A percentile compares a stretch with the other conserved stretches of the same genome.
These are phyloP conservation scores for Cinclus cinclus DNA, from an alignment of 2,113 vertebrate species.

Conservation along the genomic window DNA sequence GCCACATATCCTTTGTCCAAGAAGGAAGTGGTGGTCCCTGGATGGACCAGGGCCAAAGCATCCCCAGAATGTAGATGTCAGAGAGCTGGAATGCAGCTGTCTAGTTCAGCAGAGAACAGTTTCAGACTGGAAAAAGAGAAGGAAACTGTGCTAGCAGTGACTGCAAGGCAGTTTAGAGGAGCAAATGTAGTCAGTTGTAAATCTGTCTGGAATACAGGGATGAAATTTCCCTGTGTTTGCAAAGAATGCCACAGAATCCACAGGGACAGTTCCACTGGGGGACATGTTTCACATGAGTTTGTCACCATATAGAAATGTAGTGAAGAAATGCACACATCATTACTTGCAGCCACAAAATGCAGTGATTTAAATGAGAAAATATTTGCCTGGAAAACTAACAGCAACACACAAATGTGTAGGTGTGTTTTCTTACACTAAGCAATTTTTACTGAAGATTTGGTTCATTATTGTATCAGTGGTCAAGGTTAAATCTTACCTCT, in stretches of 20 bases:
- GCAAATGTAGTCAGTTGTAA: neutral
- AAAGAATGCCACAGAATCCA: neutral
- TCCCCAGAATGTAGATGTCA: neutral
- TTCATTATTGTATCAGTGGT: neutral
- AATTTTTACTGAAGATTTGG: neutral
- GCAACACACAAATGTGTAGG: rapidly evolving
- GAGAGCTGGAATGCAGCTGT: neutral
- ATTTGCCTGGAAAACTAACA: neutral
- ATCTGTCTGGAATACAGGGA: neutral
- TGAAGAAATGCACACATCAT: neutral
- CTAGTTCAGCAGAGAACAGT: neutral
- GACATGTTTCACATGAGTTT: neutral
- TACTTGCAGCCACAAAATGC: neutral
- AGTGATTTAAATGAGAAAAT: neutral
- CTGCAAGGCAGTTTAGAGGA: neutral
- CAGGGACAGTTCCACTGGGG: neutral
- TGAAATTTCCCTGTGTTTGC: neutral
- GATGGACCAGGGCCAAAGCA: neutral
- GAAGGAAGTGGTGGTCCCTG: neutral
- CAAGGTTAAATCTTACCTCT: neutral
- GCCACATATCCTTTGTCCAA: neutral
- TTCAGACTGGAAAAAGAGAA: neutral
- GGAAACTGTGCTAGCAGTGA: neutral
- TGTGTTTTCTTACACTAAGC: neutral
- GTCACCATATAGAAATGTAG: neutral